phyloP scores from a whole-genome alignment of 2,797 vertebrate species.

The Tangara arthus region DNA sequence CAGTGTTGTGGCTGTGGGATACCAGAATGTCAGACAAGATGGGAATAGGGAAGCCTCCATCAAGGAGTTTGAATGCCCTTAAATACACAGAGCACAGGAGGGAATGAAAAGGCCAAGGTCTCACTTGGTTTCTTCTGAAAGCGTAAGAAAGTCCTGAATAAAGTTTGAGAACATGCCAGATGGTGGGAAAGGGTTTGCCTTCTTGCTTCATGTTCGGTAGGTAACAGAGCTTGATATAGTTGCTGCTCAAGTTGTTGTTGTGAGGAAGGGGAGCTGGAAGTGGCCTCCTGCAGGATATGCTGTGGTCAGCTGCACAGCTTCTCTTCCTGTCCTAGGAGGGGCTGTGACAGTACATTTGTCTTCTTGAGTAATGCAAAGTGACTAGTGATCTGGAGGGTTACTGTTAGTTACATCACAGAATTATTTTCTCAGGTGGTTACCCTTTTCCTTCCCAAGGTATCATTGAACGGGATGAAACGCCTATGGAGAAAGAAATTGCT shows the following conservation, averaged over 20 bases:
- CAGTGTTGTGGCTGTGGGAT: not conserved
- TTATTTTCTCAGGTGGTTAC: not conserved
- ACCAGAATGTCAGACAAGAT: not conserved
- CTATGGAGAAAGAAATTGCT: conserved; percentile 89
- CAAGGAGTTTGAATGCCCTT: not conserved
- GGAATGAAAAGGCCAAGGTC: not conserved
- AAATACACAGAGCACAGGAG: not conserved
- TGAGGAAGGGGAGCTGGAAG: not conserved
- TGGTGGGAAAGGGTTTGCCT: not conserved
- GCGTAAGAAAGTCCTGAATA: not conserved
- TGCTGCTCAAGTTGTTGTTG: not conserved
- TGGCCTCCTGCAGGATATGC: not conserved
- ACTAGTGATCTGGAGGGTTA: not conserved
- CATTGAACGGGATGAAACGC: conserved; percentile 84
- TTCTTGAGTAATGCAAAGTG: not conserved
- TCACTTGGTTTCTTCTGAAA: not conserved
- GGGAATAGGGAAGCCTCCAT: not conserved
- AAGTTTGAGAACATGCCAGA: not conserved
- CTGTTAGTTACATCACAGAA: not conserved
- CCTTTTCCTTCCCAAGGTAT: conserved; percentile 79
- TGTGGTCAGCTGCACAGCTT: not conserved
- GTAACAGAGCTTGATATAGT: not conserved
- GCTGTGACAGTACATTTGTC: not conserved
- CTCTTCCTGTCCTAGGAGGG: not conserved
- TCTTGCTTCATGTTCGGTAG: not conserved